phyloP scores from a whole-genome alignment of 2,797 vertebrate genomes.

The Austrolebias charrua region DNA sequence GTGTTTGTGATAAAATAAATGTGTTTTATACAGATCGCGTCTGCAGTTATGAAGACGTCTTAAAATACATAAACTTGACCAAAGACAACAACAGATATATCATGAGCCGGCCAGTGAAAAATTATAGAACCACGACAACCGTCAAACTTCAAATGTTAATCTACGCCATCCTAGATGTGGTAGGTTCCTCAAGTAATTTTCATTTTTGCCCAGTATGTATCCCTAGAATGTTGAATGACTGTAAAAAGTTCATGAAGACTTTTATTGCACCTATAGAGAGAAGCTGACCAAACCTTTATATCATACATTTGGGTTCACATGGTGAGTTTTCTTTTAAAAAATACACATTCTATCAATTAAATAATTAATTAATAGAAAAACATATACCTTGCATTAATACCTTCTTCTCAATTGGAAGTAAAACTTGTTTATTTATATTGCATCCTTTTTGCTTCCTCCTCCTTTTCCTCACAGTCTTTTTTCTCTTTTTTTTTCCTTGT shows the following conservation, averaged over 20 bases:
- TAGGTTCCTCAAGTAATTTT: constrained; percentile 9
- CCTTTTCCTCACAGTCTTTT: accelerated
- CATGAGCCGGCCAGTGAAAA: constrained; percentile 51
- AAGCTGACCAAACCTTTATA: constrained; percentile 59
- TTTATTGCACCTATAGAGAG: constrained; percentile 36
- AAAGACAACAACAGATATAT: constrained; percentile 46
- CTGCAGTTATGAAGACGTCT: constrained; percentile 61
- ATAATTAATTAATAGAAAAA: not conserved
- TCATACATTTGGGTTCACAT: constrained; percentile 48
- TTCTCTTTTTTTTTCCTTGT: not conserved
- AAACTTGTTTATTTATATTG: not conserved
- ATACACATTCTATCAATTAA: no score
- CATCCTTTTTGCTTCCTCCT: no score
- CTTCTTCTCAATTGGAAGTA: not conserved
- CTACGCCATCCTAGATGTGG: constrained; percentile 61
- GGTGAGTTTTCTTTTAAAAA: constrained; percentile 37
- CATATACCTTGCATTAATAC: no score
- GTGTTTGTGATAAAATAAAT: not conserved
- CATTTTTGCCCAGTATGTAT: not conserved
- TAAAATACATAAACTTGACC: constrained; percentile 57
- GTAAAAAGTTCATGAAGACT: not conserved
- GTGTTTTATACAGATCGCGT: not conserved
- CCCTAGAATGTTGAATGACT: not conserved
- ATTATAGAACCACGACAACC: constrained; percentile 39
- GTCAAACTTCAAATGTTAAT: constrained; percentile 39